phyloP scores from a whole-genome alignment of 2,113 vertebrate genomes.

The Mellivora capensis region DNA sequence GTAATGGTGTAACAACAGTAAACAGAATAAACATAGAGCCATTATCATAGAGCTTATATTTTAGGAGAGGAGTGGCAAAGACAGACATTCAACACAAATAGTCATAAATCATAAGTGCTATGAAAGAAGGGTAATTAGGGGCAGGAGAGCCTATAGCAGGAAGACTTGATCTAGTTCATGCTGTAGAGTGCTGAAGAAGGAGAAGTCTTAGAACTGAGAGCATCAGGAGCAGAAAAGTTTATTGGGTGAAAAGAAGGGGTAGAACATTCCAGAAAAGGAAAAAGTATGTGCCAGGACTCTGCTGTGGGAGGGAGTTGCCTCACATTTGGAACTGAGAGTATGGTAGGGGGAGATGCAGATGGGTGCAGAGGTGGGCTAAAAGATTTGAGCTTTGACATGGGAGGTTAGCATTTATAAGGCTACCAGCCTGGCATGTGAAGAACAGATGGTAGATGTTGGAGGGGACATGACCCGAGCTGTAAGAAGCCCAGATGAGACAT shows the following conservation, averaged over 20 bases:
- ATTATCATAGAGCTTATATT: neutral
- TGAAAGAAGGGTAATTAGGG: neutral
- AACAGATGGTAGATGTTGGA: neutral
- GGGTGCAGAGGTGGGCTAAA: neutral
- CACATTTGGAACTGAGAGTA: neutral
- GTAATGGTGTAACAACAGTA: neutral
- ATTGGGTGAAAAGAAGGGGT: neutral
- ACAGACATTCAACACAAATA: neutral
- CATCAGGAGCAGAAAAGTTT: neutral
- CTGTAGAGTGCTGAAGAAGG: neutral
- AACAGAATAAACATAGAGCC: neutral
- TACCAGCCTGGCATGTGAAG: neutral
- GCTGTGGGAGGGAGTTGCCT: neutral
- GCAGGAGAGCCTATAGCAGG: no score
- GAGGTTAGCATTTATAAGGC: neutral
- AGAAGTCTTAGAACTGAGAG: neutral
- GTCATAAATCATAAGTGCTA: neutral
- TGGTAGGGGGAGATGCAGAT: neutral
- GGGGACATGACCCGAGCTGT: no score
- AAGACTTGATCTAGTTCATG: neutral
- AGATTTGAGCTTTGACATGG: neutral
- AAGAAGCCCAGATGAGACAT: neutral
- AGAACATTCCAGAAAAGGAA: neutral
- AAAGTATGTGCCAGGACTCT: neutral
- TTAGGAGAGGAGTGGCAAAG: neutral